Percentiles rank a stretch among this genome's conserved stretches.
Conservation (phyloP, 2,888 invertebrate genomes). For the Drosophila stalkeri region DNA sequence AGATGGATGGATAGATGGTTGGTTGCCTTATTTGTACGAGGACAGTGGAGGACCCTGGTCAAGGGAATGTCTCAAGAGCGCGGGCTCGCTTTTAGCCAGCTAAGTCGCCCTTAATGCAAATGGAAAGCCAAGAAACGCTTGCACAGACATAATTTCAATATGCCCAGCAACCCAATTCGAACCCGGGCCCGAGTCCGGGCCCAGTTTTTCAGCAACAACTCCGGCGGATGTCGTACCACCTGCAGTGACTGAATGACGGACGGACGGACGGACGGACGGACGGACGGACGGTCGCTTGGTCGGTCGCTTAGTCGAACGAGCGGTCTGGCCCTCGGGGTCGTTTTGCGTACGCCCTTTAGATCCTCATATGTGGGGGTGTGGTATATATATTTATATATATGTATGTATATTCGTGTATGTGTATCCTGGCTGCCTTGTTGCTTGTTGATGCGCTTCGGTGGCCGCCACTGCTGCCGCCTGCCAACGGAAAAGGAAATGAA, state of each 20-base stretch:
- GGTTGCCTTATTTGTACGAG: constrained; percentile 1
- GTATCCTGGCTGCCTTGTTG: constrained; percentile 46
- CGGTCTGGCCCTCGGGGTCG: constrained; percentile 63
- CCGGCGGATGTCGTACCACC: constrained; percentile 51
- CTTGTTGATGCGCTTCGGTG: constrained; percentile 76
- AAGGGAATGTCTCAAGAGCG: constrained; percentile 61
- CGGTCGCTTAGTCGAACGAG: constrained; percentile 25
- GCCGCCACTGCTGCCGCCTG: constrained; percentile 64
- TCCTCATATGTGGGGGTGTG: constrained; percentile 36
- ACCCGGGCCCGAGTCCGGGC: constrained; percentile 18
- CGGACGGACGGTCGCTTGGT: constrained; percentile 3
- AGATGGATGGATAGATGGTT: constrained; percentile 34
- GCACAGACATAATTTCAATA: constrained; percentile 61
- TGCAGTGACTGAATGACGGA: constrained; percentile 57
- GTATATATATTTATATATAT: background rate
- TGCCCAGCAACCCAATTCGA: constrained; percentile 35
- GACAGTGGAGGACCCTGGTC: constrained; percentile 41
- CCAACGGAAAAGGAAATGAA: constrained; percentile 79
- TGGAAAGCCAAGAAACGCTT: constrained; percentile 53
- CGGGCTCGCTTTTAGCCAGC: constrained; percentile 27
- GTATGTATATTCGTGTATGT: background rate
- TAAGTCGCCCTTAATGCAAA: constrained; percentile 64
- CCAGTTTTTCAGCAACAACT: constrained; percentile 19
- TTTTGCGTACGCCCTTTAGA: constrained; percentile 64
- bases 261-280: background rate